phyloP scores from a whole-genome alignment of 2,113 vertebrate species.

The Casuarius casuarius region DNA sequence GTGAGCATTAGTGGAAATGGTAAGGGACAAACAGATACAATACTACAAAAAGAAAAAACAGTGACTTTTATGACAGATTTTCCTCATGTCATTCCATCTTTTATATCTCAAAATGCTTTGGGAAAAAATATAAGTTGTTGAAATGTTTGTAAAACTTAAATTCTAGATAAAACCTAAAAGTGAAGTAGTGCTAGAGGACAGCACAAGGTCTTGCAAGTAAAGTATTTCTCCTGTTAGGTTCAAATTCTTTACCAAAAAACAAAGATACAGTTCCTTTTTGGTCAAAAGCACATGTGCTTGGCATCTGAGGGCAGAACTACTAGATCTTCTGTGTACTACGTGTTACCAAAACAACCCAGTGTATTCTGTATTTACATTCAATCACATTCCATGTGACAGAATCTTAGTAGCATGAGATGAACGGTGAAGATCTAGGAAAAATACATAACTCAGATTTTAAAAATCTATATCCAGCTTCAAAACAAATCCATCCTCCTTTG shows the following conservation, averaged over 20 bases:
- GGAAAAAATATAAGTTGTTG: not conserved
- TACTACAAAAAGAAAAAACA: not conserved
- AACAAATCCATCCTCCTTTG: not conserved
- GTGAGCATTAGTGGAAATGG: constrained; percentile 11
- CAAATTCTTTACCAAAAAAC: not conserved
- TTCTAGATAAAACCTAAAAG: not conserved
- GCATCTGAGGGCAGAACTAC: not conserved
- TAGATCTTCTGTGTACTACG: not conserved
- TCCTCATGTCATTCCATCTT: not conserved
- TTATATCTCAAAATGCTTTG: not conserved
- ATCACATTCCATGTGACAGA: accelerated
- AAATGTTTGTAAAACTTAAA: not conserved
- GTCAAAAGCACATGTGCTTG: not conserved
- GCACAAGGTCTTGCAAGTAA: not conserved
- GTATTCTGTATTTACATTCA: not conserved
- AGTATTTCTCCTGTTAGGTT: not conserved
- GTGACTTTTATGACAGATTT: not conserved
- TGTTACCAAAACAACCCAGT: not conserved
- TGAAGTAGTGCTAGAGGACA: not conserved
- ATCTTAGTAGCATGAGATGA: not conserved
- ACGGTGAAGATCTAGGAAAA: not conserved
- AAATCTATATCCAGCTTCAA: not conserved
- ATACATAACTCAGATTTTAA: not conserved
- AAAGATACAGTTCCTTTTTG: not conserved
- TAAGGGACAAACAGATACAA: constrained; percentile 23